Evolutionary conservation across 2,113 vertebrate species (phyloP).

Genomic region (Psittacula cyanocephala): DNA sequence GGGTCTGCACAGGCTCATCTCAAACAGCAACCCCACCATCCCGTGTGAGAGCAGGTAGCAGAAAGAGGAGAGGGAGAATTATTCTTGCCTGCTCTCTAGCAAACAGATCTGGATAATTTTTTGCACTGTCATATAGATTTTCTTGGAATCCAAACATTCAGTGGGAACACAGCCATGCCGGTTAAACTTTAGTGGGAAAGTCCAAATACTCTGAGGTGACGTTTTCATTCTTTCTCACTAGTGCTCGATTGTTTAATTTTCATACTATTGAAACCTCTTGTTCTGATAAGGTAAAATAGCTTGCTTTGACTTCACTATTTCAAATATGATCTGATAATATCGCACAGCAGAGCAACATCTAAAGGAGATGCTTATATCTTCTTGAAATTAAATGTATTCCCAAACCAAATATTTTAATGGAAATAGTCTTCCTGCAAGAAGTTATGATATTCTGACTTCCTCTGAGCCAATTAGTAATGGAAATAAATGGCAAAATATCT

Average conservation of each 20-base stretch:
- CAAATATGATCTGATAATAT: not conserved
- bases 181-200: slow-evolving; percentile 8
- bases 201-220: not conserved
- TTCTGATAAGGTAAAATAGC: not conserved
- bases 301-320: slow-evolving; percentile 50
- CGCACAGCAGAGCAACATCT: not conserved
- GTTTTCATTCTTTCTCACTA: not conserved
- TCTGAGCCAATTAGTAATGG: not conserved
- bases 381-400: slow-evolving; percentile 8
- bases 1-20: not conserved
- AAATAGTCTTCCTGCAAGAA: slow-evolving; percentile 5
- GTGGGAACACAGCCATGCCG: not conserved
- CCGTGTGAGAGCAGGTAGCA: not conserved
- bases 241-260: not conserved
- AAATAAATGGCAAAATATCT: slow-evolving; percentile 21
- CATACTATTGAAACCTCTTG: not conserved
- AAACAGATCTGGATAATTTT: not conserved
- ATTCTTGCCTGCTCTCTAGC: not conserved
- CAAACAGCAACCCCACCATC: not conserved
- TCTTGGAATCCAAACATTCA: not conserved
- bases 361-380: slow-evolving; percentile 5
- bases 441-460: slow-evolving; percentile 3
- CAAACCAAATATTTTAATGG: not conserved
- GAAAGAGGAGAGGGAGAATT: not conserved
- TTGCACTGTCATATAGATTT: not conserved